Percentiles rank a stretch among this genome's conserved stretches.
phyloP scores from a whole-genome alignment of 2,797 vertebrate genomes.

The Adelosebastes latens region DNA sequence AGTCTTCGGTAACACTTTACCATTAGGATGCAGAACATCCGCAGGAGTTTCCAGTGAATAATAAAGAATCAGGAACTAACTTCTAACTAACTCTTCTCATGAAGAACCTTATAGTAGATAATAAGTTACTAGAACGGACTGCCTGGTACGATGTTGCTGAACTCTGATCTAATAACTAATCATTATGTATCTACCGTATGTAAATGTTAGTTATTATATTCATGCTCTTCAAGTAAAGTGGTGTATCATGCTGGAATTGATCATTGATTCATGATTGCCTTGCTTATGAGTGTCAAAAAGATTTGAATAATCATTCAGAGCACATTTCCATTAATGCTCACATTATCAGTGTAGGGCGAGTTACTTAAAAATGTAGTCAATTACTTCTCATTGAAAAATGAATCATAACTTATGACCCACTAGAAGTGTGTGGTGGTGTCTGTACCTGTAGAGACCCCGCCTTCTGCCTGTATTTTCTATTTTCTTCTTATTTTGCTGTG shows the following conservation, averaged over 20 bases:
- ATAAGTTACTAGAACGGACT: not conserved
- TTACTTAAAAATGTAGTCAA: too few species aligned
- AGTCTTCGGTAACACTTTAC: constrained; percentile 43
- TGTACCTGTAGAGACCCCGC: too few species aligned
- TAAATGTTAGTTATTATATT: not conserved
- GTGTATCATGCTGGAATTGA: not conserved
- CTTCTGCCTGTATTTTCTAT: too few species aligned
- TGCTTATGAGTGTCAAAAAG: too few species aligned
- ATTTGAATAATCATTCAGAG: too few species aligned
- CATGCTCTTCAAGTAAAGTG: not conserved
- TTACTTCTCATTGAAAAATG: too few species aligned
- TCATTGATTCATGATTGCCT: not conserved
- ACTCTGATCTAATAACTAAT: not conserved
- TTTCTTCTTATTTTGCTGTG: too few species aligned
- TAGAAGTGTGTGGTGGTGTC: too few species aligned
- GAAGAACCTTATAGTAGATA: not conserved
- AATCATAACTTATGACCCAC: too few species aligned
- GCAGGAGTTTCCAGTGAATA: constrained; percentile 1
- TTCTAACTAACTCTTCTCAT: constrained; percentile 3
- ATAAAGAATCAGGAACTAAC: not conserved
- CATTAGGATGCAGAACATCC: constrained; percentile 21
- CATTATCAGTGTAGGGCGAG: too few species aligned
- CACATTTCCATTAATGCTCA: too few species aligned
- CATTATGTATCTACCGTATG: not conserved
- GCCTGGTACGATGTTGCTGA: not conserved